phyloP scores from a whole-genome alignment of 1,140 invertebrate genomes.

The Sipha flava region DNA sequence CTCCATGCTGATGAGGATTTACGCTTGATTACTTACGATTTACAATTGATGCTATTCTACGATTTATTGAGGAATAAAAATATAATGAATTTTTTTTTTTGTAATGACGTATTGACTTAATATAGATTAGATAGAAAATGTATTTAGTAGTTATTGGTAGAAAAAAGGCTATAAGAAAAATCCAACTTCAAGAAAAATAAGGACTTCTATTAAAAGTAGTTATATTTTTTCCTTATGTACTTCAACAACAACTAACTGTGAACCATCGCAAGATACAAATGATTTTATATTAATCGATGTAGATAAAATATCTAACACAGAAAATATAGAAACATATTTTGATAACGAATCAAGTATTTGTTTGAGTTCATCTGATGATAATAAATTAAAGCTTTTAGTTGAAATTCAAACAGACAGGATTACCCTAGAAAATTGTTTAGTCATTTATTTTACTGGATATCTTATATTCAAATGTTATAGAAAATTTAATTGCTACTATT shows the following conservation, averaged over 20 bases:
- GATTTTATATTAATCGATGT: not conserved
- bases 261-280: not conserved
- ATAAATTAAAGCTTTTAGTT: not conserved
- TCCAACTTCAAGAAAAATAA: too few species aligned
- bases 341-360: not conserved
- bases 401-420: not conserved
- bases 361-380: not conserved
- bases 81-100: too few species aligned
- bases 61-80: too few species aligned
- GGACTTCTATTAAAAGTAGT: too few species aligned
- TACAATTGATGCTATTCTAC: too few species aligned
- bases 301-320: not conserved
- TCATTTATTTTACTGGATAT: not conserved
- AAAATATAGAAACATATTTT: not conserved
- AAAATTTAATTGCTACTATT: not conserved
- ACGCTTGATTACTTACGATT: too few species aligned
- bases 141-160: too few species aligned
- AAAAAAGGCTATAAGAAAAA: too few species aligned
- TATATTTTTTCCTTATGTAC: not conserved
- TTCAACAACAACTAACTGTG: not conserved
- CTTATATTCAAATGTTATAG: not conserved
- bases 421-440: not conserved
- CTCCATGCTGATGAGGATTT: too few species aligned
- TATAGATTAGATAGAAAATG: too few species aligned
- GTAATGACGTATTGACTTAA: too few species aligned